A percentile compares a stretch with the other conserved stretches of the same genome.
Evolutionary conservation across 1,140 invertebrate species (phyloP).

Genomic region (Drosophila insularis): DNA sequence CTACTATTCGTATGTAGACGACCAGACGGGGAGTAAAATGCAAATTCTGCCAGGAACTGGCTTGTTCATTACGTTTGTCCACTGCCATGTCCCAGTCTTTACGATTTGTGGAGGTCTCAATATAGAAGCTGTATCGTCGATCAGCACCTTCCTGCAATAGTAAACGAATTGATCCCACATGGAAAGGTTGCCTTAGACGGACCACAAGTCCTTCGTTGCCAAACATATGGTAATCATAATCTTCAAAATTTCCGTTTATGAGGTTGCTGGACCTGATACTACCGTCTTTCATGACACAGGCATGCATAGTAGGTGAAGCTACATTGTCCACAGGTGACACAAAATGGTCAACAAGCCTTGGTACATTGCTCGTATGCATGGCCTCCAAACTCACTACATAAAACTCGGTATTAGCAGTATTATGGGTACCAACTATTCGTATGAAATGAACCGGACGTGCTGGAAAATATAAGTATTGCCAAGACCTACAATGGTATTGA

Average conservation of each 20-base stretch:
- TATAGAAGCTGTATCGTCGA: conserved; percentile 88
- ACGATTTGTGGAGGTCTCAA: conserved; percentile 96
- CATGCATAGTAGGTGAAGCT: conserved; percentile 93
- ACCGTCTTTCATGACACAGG: conserved; percentile 95
- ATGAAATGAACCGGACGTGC: conserved; percentile 94
- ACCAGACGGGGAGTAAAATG: conserved; percentile 91
- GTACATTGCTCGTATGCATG: conserved; percentile 90
- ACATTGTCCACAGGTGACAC: conserved; percentile 95
- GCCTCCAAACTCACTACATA: conserved; percentile 92
- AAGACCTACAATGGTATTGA: conserved; percentile 95
- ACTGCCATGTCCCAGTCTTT: conserved; percentile 94
- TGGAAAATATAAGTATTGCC: conserved; percentile 97
- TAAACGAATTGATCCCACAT: conserved; percentile 94
- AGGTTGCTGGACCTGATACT: conserved; percentile 90
- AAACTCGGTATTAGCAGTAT: conserved; percentile 96
- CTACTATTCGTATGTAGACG: conserved; percentile 96
- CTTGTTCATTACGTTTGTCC: conserved; percentile 85
- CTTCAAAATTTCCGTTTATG: conserved; percentile 85
- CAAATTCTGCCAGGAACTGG: conserved; percentile 95
- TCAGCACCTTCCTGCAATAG: conserved; percentile 99
- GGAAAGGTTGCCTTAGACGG: conserved; percentile 97
- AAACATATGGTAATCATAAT: too few species aligned
- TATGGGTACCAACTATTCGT: conserved; percentile 95
- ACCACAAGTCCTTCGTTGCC: conserved; percentile 88
- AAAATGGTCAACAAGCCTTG: conserved; percentile 90